Evolutionary conservation across 2,797 vertebrate genomes (phyloP).

Genomic region (Danio tinwini): DNA sequence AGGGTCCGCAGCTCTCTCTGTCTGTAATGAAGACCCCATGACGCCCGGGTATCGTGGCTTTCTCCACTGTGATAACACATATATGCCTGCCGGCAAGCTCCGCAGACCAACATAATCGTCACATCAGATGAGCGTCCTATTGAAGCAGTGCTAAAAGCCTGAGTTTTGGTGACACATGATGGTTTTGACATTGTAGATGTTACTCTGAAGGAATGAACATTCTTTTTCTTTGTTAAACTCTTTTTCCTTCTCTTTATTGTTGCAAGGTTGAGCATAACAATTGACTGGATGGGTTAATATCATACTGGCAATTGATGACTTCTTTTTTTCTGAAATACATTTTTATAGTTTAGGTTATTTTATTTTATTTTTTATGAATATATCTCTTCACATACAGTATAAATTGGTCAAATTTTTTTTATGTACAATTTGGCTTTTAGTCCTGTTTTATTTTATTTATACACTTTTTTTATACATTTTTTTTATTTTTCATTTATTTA

Average conservation of each 20-base stretch:
- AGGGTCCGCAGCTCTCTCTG: not conserved
- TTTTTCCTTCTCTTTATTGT: not conserved
- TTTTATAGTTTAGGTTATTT: not conserved
- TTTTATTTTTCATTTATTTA: no score
- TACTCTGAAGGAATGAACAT: not conserved
- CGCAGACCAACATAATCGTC: constrained; percentile 14
- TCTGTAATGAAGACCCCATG: constrained; percentile 38
- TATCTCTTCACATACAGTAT: no score
- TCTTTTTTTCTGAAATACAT: no score
- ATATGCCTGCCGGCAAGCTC: constrained; percentile 6
- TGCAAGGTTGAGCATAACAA: not conserved
- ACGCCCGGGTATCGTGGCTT: not conserved
- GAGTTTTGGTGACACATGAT: not conserved
- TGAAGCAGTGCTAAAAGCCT: not conserved
- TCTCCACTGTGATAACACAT: constrained; percentile 5
- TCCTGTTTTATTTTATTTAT: no score
- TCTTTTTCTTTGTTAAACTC: not conserved
- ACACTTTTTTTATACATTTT: no score
- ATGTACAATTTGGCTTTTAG: no score
- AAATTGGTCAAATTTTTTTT: no score
- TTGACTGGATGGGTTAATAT: not conserved
- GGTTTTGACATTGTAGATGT: not conserved
- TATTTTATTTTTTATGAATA: no score
- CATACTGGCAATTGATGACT: no score
- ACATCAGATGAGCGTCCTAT: constrained; percentile 31